These are phyloP conservation scores for Leptinotarsa peninsularis DNA, from an alignment of 2,888 invertebrate species.

Conservation along the genomic window DNA sequence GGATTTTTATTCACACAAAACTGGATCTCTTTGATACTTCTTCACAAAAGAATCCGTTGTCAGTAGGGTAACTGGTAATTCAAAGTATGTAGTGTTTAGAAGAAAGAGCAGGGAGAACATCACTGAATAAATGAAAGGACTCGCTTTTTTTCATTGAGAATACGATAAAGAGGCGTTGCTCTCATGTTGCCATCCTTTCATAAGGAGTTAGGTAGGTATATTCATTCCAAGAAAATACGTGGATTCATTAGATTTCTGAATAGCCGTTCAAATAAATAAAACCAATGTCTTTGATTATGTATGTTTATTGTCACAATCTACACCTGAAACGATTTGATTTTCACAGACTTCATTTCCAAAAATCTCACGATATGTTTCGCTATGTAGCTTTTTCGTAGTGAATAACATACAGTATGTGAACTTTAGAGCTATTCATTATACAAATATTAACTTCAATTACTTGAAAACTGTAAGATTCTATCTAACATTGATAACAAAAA, in stretches of 20 bases:
- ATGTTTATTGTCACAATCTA: too few relatives aligned
- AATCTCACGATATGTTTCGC: too few relatives aligned
- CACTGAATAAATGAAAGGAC: background rate
- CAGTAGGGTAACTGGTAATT: constrained; percentile 10
- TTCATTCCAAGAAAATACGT: background rate
- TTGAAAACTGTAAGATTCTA: too few relatives aligned
- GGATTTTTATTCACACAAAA: constrained; percentile 10
- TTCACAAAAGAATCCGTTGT: constrained; percentile 16
- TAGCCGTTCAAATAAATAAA: background rate
- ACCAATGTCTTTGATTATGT: too few relatives aligned
- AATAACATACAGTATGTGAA: too few relatives aligned
- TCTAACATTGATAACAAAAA: too few relatives aligned
- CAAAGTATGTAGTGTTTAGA: background rate
- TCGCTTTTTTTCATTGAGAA: background rate
- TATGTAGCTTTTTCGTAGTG: too few relatives aligned
- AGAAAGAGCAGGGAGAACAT: background rate
- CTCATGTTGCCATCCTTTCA: background rate
- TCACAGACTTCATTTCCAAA: too few relatives aligned
- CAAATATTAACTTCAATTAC: too few relatives aligned
- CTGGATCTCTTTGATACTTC: constrained; percentile 8
- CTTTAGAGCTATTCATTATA: too few relatives aligned
- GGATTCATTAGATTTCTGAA: background rate
- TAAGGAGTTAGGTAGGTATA: too few relatives aligned
- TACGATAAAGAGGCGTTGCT: background rate
- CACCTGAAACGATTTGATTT: too few relatives aligned